Conservation (phyloP, 2,888 invertebrate genomes). For the Sericinus montela region DNA sequence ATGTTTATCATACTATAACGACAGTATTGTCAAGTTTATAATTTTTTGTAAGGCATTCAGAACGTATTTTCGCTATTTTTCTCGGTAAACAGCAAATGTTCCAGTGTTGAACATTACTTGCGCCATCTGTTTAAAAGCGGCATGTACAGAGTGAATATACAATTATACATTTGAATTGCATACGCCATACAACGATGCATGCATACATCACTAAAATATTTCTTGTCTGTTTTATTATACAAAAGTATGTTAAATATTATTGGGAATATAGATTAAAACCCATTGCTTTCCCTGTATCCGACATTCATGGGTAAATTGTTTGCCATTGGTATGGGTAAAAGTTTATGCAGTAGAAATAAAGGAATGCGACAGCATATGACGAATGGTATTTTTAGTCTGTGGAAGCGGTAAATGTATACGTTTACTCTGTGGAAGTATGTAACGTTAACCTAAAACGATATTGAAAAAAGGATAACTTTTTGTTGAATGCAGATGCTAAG, state of each 20-base stretch:
- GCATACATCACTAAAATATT: not conserved
- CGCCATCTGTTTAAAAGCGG: not conserved
- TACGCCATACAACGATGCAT: not conserved
- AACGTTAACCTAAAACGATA: too few species aligned
- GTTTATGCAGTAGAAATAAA: not conserved
- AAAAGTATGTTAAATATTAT: not conserved
- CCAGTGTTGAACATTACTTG: not conserved
- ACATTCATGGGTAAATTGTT: not conserved
- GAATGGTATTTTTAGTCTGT: not conserved
- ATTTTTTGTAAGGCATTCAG: too few species aligned
- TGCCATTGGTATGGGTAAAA: not conserved
- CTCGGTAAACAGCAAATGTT: not conserved
- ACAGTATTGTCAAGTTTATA: too few species aligned
- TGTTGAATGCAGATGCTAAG: not conserved
- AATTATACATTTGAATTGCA: slow-evolving; percentile 7
- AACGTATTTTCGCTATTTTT: not conserved
- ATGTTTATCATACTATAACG: too few species aligned
- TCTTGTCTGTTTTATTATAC: not conserved
- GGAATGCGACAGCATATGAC: not conserved
- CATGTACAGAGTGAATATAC: not conserved
- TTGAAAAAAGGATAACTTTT: not conserved
- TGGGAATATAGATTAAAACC: too few species aligned
- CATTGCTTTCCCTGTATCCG: not conserved
- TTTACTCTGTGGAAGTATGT: not conserved
- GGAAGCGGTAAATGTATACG: not conserved